Evolutionary conservation across 2,113 vertebrate genomes (phyloP).

Genomic region (Tauraco erythrolophus): DNA sequence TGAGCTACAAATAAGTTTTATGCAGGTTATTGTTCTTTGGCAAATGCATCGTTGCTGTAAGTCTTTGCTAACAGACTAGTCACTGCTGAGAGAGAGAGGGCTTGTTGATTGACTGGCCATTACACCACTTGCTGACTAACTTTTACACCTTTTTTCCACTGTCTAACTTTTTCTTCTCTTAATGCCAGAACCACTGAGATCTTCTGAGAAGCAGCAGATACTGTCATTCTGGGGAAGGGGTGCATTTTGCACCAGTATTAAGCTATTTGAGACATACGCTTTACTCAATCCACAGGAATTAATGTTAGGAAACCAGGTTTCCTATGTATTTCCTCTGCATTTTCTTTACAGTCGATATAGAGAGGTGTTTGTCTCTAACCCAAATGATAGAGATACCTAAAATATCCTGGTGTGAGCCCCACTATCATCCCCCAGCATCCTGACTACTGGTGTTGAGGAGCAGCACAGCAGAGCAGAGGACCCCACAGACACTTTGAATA

Average conservation of each 20-base stretch:
- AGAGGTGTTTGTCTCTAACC: not conserved
- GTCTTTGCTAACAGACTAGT: not conserved
- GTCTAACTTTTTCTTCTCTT: not conserved
- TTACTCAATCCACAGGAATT: not conserved
- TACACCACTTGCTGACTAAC: not conserved
- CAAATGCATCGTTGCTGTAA: not conserved
- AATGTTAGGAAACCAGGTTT: not conserved
- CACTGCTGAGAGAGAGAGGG: not conserved
- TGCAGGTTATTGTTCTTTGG: slow-evolving; percentile 1
- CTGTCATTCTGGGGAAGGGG: not conserved
- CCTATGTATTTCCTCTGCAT: not conserved
- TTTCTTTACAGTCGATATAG: rapidly evolving
- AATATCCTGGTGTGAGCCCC: not conserved
- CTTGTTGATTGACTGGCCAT: not conserved
- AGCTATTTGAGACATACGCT: not conserved
- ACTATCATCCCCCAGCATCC: not conserved
- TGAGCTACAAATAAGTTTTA: not conserved
- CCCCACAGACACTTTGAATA: not conserved
- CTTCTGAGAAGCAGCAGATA: not conserved
- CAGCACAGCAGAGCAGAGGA: not conserved
- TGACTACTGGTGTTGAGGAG: not conserved
- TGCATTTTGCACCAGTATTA: not conserved
- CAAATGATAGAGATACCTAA: not conserved
- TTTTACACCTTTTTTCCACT: not conserved
- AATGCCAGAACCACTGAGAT: not conserved